Conservation (phyloP, 2,113 vertebrate species). For the Ellobius talpinus region DNA sequence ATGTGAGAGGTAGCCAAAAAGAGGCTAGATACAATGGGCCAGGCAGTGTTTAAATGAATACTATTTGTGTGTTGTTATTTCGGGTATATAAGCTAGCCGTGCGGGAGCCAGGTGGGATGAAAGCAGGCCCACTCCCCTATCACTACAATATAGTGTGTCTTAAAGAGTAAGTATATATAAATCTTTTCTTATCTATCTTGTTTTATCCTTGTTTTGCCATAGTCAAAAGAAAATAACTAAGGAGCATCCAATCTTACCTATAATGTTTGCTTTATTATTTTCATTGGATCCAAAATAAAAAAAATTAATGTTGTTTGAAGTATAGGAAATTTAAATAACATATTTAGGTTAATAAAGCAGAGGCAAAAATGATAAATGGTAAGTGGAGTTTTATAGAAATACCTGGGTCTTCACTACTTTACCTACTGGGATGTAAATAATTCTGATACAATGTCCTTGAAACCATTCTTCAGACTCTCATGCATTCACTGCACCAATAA, state of each 20-base stretch:
- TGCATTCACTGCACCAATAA: background rate
- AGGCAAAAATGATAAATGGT: background rate
- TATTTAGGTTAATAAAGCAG: background rate
- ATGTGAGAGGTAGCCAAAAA: too few relatives aligned
- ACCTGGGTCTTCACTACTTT: background rate
- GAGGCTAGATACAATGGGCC: too few relatives aligned
- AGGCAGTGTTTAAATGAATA: too few relatives aligned
- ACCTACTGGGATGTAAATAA: background rate
- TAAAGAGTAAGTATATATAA: background rate
- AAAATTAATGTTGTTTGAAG: background rate
- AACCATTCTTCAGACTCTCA: background rate
- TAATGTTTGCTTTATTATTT: background rate
- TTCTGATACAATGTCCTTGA: background rate
- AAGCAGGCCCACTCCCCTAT: too few relatives aligned
- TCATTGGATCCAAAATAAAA: background rate
- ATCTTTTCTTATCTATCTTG: background rate
- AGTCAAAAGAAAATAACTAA: background rate
- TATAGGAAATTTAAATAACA: background rate
- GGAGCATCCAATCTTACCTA: background rate
- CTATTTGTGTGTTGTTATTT: too few relatives aligned
- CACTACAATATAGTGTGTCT: background rate
- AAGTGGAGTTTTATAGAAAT: background rate
- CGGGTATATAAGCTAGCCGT: too few relatives aligned
- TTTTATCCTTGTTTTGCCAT: background rate
- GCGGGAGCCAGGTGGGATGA: too few relatives aligned